Conservation (phyloP, 1,140 invertebrate species). For the Aphis gossypii region DNA sequence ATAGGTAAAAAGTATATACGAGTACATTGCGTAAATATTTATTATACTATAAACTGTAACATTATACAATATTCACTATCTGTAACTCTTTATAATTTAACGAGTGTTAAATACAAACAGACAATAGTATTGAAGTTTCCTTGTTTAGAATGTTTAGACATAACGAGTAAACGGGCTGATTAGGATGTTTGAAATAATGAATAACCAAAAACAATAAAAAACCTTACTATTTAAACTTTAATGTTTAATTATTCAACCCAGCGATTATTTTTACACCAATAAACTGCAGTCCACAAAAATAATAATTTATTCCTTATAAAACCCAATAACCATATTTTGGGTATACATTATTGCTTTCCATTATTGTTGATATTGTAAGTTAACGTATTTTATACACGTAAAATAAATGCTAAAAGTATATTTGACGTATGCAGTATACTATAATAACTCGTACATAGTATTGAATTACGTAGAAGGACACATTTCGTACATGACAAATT, state of each 20-base stretch:
- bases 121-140: neutral
- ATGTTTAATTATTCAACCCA: neutral
- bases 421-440: neutral
- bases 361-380: neutral
- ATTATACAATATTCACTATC: neutral
- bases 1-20: neutral
- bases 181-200: neutral
- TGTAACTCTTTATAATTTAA: neutral
- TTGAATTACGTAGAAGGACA: conserved; percentile 20
- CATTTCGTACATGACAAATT: conserved; percentile 23
- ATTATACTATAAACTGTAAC: neutral
- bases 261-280: neutral
- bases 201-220: conserved; percentile 13
- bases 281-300: neutral
- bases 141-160: conserved; percentile 11
- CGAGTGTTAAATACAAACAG: neutral
- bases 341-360: neutral
- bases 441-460: neutral
- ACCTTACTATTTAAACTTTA: neutral
- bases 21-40: neutral
- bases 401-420: neutral
- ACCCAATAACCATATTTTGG: neutral
- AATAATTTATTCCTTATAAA: neutral
- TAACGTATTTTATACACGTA: neutral
- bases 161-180: neutral